A percentile compares a stretch with the other conserved stretches of the same genome.
Conservation (phyloP, 64 coral and sea anemone species). For the Trachythela sp. region DNA sequence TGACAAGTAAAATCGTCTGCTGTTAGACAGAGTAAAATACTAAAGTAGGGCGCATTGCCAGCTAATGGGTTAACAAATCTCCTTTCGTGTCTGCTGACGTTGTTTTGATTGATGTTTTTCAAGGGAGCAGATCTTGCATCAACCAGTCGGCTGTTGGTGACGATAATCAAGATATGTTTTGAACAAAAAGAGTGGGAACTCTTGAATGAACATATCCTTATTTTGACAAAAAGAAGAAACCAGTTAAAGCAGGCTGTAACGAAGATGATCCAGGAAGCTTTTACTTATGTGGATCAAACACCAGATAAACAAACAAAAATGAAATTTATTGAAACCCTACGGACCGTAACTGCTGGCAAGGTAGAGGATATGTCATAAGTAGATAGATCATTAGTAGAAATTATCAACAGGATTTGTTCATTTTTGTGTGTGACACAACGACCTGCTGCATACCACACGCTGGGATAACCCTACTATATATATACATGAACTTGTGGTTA, state of each 20-base stretch:
- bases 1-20: too few relatives aligned
- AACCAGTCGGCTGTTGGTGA: conserved; percentile 76
- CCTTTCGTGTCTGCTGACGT: too few relatives aligned
- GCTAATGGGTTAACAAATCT: too few relatives aligned
- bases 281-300: conserved; percentile 80
- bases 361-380: not conserved
- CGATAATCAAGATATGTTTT: conserved; percentile 88
- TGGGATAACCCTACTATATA: too few relatives aligned
- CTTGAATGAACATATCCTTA: conserved; percentile 86
- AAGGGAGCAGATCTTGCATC: conserved; percentile 92
- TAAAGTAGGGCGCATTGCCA: too few relatives aligned
- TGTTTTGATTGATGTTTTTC: not conserved
- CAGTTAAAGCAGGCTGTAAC: conserved; percentile 98
- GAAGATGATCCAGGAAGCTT: conserved; percentile 98
- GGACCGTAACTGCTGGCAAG: conserved; percentile 92
- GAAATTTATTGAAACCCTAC: conserved; percentile 89
- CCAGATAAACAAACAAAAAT: conserved; percentile 90
- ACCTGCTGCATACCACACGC: too few relatives aligned
- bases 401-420: too few relatives aligned
- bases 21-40: too few relatives aligned
- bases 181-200: conserved; percentile 89
- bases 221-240: conserved; percentile 83
- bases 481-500: too few relatives aligned
- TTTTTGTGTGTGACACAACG: too few relatives aligned
- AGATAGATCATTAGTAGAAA: too few relatives aligned